Evolutionary conservation across 2,113 vertebrate species (phyloP), one percentile per base, ranked within the genome.

Genomic region (Vanacampus margaritifer): DNA sequence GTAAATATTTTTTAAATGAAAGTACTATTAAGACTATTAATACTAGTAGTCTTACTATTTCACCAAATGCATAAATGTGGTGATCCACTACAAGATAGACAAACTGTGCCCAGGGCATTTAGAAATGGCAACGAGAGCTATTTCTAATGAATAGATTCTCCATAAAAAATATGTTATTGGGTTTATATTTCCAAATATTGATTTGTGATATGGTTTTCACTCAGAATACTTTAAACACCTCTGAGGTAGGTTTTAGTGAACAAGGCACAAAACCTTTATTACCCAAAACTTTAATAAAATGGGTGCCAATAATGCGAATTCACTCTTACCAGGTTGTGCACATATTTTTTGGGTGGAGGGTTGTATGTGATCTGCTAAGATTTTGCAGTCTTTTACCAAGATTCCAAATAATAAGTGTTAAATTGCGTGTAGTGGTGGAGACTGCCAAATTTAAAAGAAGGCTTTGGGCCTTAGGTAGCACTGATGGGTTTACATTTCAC

Each of bases 81-180:
- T 82, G 84, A 82, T 81, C 71, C 63, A 50, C 64, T 54, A 4
- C 69, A 70, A 78, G 76, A 81, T 74, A 67, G 69, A 58, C 74
- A 73, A 63, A 64, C 73, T 67, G 66, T 78, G 75, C 68, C 74
- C 74, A 32, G 28, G 28, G 2, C 28, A 32, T 2, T 4, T 4
- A 32, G 2, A 32, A 32, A 32, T 32, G 28, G 28, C 28, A 32
- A 32, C 68, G 61, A 75, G 65, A 79, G 76, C 69, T 82, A 58
- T 72, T 80, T 76, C 87, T 90, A 88, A 90, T 86, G 87, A 89
- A 90, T 87, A 82, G 36, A 67, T 67, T 67, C 75, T 61, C 59
- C 67, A 89, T 91, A 78, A 91, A 90, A 86, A 81, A 84, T 85
- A 76, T 79, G 88, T 82, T 66, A 77, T 71, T 61, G 64, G 63